These are phyloP conservation scores for Eulacestoma nigropectus DNA, from an alignment of 2,113 vertebrate species.

Conservation along the genomic window DNA sequence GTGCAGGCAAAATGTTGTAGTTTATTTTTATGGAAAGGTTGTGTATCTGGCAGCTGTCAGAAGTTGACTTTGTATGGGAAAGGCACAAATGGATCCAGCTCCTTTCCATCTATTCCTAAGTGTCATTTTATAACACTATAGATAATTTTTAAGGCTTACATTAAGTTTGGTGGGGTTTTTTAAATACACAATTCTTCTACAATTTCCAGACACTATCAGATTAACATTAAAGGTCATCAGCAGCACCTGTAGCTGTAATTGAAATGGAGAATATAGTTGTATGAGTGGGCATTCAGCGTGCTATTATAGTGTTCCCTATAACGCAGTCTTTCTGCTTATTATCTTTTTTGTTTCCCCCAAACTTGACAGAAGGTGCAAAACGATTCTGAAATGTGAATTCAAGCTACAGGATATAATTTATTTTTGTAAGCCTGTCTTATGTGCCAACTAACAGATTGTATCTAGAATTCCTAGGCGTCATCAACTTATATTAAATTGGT, in stretches of 20 bases:
- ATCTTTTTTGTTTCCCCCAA: not conserved
- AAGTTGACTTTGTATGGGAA: not conserved
- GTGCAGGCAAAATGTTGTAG: not conserved
- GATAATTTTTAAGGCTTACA: not conserved
- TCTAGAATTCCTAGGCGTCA: not conserved
- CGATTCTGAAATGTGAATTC: not conserved
- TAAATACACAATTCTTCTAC: not conserved
- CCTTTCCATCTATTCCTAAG: not conserved
- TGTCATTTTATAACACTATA: not conserved
- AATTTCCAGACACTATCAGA: not conserved
- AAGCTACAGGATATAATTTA: not conserved
- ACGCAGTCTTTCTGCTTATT: not conserved
- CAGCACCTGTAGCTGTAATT: not conserved
- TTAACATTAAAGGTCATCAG: not conserved
- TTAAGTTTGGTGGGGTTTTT: not conserved
- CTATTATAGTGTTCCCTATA: not conserved
- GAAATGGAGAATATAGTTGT: not conserved
- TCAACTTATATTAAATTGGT: not conserved
- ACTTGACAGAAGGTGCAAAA: not conserved
- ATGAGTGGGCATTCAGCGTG: not conserved
- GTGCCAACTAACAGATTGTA: not conserved
- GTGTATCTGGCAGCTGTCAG: not conserved
- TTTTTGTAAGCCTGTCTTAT: not conserved
- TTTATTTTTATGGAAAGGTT: not conserved
- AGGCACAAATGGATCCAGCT: not conserved